Evolutionary conservation across 2,113 vertebrate species (phyloP).

Genomic region (Ginglymostoma cirratum): DNA sequence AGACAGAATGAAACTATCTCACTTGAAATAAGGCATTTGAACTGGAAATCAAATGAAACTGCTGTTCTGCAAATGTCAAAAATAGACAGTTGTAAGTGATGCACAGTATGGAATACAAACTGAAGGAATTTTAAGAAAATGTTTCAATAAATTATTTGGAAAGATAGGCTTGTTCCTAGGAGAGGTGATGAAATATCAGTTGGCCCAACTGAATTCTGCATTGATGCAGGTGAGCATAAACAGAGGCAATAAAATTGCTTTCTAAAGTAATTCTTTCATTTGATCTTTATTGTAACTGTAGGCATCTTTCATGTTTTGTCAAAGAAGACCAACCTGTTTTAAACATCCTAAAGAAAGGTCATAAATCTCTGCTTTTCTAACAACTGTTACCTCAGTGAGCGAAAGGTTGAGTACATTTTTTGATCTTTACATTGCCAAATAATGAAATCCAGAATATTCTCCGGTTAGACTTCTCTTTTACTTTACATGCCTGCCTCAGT

Average conservation of each 20-base stretch:
- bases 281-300: background rate
- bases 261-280: background rate
- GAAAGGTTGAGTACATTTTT: background rate
- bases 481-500: background rate
- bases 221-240: background rate
- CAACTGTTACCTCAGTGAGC: background rate
- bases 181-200: slow-evolving; percentile 11
- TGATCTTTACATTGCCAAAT: slow-evolving; percentile 13
- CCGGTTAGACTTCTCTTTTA: background rate
- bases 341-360: background rate
- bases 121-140: slow-evolving; percentile 24
- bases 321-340: background rate
- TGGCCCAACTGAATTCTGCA: background rate
- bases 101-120: background rate
- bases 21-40: slow-evolving; percentile 47
- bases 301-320: background rate
- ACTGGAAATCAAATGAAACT: background rate
- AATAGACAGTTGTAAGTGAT: background rate
- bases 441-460: background rate
- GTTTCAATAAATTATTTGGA: slow-evolving; percentile 19
- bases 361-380: slow-evolving; percentile 17
- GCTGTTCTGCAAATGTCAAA: slow-evolving; percentile 11
- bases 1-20: slow-evolving; percentile 92
- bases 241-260: background rate
- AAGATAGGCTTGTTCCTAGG: slow-evolving; percentile 25